Conservation (phyloP, 2,888 invertebrate species). For the Drosophila affinis region DNA sequence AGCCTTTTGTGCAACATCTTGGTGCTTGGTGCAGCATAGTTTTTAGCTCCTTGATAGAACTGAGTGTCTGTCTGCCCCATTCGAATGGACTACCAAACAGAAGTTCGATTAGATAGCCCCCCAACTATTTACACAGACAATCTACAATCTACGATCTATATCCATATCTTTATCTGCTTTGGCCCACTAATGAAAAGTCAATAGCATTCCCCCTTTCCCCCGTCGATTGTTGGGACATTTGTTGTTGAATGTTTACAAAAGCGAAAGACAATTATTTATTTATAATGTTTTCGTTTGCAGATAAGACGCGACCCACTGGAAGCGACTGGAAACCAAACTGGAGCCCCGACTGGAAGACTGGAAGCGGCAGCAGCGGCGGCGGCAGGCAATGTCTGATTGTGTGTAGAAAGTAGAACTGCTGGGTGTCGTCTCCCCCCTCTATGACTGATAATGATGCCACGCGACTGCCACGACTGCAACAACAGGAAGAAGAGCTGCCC, state of each 20-base stretch:
- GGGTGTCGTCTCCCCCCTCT: conserved; percentile 42
- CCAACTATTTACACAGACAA: neutral
- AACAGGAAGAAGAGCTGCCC: conserved; percentile 1
- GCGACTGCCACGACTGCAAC: conserved; percentile 6
- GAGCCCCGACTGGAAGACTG: neutral
- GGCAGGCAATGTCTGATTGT: conserved; percentile 64
- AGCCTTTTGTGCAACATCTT: no score
- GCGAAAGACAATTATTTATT: conserved; percentile 24
- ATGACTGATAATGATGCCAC: conserved; percentile 62
- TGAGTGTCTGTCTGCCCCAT: neutral
- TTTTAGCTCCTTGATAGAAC: neutral
- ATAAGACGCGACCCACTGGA: conserved; percentile 38
- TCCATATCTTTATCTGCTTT: neutral
- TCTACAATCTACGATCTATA: neutral
- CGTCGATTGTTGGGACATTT: neutral
- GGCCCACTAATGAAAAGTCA: neutral
- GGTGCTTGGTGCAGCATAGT: no score
- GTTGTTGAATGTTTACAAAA: neutral
- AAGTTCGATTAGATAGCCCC: neutral
- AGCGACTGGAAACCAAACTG: neutral
- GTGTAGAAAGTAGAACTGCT: conserved; percentile 47
- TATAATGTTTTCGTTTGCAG: conserved; percentile 26
- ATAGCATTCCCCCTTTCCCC: neutral
- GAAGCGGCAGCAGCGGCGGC: neutral
- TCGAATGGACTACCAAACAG: neutral